Conservation (phyloP, 2,113 vertebrate genomes). For the Laticauda laticaudata region DNA sequence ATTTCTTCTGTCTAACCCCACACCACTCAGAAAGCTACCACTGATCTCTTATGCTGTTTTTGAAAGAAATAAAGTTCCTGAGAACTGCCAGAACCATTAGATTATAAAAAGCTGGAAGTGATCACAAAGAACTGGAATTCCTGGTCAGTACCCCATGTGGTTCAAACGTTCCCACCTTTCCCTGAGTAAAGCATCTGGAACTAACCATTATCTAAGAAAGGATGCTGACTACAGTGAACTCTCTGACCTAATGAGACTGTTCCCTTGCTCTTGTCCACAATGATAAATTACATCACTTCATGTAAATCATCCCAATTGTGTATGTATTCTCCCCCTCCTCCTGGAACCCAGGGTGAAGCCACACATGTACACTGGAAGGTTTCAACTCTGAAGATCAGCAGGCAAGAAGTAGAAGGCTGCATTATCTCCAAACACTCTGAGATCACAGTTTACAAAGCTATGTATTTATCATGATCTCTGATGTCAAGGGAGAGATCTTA, state of each 20-base stretch:
- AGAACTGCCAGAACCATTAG: neutral
- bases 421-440: neutral
- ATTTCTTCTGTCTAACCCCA: neutral
- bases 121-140: neutral
- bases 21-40: neutral
- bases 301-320: slow-evolving; percentile 5
- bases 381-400: neutral
- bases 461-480: neutral
- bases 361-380: too few species aligned
- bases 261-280: neutral
- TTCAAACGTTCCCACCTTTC: slow-evolving; percentile 27
- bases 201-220: slow-evolving; percentile 6
- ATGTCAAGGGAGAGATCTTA: neutral
- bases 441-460: neutral
- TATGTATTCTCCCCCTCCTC: neutral
- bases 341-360: neutral
- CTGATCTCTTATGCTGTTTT: neutral
- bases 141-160: slow-evolving; percentile 2
- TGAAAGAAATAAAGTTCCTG: neutral
- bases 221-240: slow-evolving; percentile 8
- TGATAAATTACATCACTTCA: slow-evolving; percentile 5
- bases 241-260: neutral
- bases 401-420: neutral
- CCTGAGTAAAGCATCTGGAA: slow-evolving; percentile 16
- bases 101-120: slow-evolving; percentile 18